Conservation (phyloP, 2,797 vertebrate genomes). For the Nannoperca obscura region DNA sequence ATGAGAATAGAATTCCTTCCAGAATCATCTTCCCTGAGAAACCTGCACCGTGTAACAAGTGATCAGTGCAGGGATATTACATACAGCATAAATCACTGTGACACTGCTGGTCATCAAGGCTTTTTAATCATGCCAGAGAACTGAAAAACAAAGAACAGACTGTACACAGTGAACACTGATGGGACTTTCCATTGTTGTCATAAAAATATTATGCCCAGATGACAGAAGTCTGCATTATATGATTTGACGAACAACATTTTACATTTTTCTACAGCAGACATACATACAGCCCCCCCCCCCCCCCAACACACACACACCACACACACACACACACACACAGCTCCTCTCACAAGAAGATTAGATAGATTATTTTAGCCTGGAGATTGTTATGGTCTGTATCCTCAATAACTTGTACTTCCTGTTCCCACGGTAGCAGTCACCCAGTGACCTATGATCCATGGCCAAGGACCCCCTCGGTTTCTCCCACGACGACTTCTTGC, state of each 20-base stretch:
- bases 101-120: neutral
- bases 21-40: constrained; percentile 65
- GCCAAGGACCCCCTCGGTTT: constrained; percentile 57
- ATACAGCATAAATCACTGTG: neutral
- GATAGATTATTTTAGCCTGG: constrained; percentile 76
- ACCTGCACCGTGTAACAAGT: neutral
- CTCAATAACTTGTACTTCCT: constrained; percentile 82
- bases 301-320: neutral
- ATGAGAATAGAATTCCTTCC: constrained; percentile 15
- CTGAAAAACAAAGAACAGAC: constrained; percentile 27
- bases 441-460: constrained; percentile 54
- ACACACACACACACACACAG: constrained; percentile 24
- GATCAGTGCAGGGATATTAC: constrained; percentile 12
- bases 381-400: constrained; percentile 72
- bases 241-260: constrained; percentile 24
- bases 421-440: constrained; percentile 80
- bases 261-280: neutral
- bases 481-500: constrained; percentile 56
- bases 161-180: constrained; percentile 23
- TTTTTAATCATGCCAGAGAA: neutral
- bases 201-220: constrained; percentile 8
- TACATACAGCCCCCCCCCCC: neutral
- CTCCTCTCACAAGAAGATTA: constrained; percentile 68
- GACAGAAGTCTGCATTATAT: constrained; percentile 23
- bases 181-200: constrained; percentile 28